Conservation (phyloP, 1,140 invertebrate genomes). For the Cydia amplana region DNA sequence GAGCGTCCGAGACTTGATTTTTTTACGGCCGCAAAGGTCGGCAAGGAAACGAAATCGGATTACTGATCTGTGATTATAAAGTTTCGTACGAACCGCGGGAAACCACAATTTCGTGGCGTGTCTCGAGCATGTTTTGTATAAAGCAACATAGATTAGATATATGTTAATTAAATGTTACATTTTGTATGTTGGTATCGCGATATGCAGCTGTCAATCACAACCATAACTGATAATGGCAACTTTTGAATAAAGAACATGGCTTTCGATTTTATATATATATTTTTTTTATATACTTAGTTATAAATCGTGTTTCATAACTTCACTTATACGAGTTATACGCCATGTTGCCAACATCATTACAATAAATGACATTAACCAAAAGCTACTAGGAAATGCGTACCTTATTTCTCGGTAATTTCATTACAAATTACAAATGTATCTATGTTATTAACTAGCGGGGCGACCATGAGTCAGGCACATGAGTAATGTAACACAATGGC, state of each 20-base stretch:
- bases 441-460: conserved; percentile 40
- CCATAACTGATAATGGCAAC: background rate
- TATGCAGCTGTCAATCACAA: conserved; percentile 20
- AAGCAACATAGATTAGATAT: conserved; percentile 33
- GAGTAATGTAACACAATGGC: conserved; percentile 53
- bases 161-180: conserved; percentile 21
- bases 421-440: conserved; percentile 55
- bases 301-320: conserved; percentile 37
- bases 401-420: conserved; percentile 66
- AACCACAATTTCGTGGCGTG: conserved; percentile 60
- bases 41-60: conserved; percentile 71
- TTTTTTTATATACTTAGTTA: background rate
- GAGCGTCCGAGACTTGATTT: conserved; percentile 53
- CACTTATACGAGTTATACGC: background rate
- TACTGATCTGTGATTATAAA: conserved; percentile 65
- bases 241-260: conserved; percentile 15
- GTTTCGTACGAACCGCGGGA: conserved; percentile 59
- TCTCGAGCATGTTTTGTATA: conserved; percentile 43
- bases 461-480: conserved; percentile 66
- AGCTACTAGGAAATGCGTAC: conserved; percentile 56
- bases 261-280: background rate
- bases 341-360: background rate
- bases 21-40: conserved; percentile 61
- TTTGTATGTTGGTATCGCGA: conserved; percentile 10
- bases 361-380: conserved; percentile 41